These are phyloP conservation scores for Blomia tropicalis DNA, from an alignment of 2,888 invertebrate species.

Conservation along the genomic window DNA sequence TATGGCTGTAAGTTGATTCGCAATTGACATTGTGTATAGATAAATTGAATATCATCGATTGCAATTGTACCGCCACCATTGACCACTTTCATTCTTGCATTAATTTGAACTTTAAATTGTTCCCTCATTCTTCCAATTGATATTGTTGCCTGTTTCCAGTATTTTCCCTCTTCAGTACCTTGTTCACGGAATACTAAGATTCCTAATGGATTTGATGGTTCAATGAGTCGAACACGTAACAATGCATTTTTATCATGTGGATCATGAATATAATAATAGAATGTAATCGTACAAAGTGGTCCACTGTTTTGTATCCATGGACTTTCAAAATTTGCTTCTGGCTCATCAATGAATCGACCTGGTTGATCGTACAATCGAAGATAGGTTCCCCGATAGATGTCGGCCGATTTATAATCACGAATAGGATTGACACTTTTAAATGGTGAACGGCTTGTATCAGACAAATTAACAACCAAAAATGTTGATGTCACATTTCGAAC, in stretches of 20 bases:
- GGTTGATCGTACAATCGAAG: neutral
- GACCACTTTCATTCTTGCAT: neutral
- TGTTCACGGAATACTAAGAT: neutral
- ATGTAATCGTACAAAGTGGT: neutral
- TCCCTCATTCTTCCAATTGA: neutral
- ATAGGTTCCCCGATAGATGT: neutral
- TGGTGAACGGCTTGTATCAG: neutral
- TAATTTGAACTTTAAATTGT: neutral
- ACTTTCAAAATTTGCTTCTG: neutral
- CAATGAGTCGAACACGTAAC: neutral
- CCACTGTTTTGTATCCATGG: neutral
- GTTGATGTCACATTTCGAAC: conserved; percentile 8
- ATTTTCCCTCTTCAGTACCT: neutral
- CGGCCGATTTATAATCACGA: neutral
- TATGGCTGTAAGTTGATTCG: neutral
- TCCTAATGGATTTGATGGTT: neutral
- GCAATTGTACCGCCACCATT: conserved; percentile 22
- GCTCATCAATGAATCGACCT: neutral
- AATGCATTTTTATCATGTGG: neutral
- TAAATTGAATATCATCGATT: conserved; percentile 27
- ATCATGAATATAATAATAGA: neutral
- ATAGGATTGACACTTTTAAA: neutral
- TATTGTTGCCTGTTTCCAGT: neutral
- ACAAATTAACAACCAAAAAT: neutral
- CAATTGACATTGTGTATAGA: conserved; percentile 18